Evolutionary conservation across 2,113 vertebrate species (phyloP), one percentile per base, ranked within the genome.

Genomic region (Thamnaconus septentrionalis): DNA sequence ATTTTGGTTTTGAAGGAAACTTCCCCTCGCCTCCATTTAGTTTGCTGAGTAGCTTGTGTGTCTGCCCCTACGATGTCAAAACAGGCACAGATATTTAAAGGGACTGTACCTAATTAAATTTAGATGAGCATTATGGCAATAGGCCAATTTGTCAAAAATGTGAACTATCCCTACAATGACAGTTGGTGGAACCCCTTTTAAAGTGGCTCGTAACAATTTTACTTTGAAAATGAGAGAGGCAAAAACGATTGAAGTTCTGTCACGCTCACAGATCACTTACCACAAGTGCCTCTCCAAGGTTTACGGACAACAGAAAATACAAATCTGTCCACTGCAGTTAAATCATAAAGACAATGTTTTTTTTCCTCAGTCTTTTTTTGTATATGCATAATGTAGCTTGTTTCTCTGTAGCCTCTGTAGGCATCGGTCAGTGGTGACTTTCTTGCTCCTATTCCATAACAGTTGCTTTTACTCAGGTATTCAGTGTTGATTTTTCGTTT

Each of bases 221-320:
- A 7, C 54, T 44, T n/a, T 55, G 46, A 52, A 46, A 56, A 56
- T 79, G n/a, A 42, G 12, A 54, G 59, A 67, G 1, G 4, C 61
- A 70, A 53, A 47, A 4, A 9, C 41, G 18, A 50, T 42, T 53
- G 39, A 57, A 44, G 63, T 59, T 63, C 49, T 39, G 42, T 68
- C 46, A 61, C 40, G 58, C 64, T 73, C 60, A 60, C 77, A 79
- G 76, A 79, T 88, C 72, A 85, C 86, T 82, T 80, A 86, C 90
- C 88, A 73, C 80, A 92, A 93, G 92, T 93, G 92, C 92, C 92
- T 92, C 72, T 83, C 73, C 44, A 66, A 79, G 75, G 74, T 77
- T 79, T 67, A 63, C 73, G 68, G 75, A 80, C 41, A 7, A 55
- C 61, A 74, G 78, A 80, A 81, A 54, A 69, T 66, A 56, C 61